Base-by-base conservation (phyloP, 2,888 invertebrate species). In the Leistus spinibarbis region DNA sequence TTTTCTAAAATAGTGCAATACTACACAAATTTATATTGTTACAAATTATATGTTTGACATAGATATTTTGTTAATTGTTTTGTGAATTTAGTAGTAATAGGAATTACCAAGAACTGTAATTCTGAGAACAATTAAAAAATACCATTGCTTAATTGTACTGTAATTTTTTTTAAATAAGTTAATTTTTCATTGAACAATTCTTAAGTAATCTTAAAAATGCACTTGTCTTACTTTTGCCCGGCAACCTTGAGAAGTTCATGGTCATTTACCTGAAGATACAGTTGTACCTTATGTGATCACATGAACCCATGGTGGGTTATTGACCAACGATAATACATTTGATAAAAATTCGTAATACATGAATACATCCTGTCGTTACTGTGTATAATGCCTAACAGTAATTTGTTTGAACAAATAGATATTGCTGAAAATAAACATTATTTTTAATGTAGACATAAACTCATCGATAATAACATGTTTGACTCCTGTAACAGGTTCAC, bases 221-320 rank as follows among this genome's bases (percentile, higher is more conserved):
- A 64, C 27, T 23, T 64, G 23, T 27, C 27, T 22, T 16, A 17
- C 53, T 66, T 65, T 53, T 53, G 24, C 40, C 13, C 54, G 53
- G 22, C 54, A 67, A 73, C 73, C 73, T 73, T 73, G 73, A 40
- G 17, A 54, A 73, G 73, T 73, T 73, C 73, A 73, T 67, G 73
- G 73, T 54, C 73, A 67, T 73, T 73, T 73, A 73, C 73, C 73
- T 72, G 72, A 65, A 71, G 70, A 70, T 72, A 72, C 72, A 64
- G 65, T 64, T 71, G 60, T 67, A 62, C 62, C 67, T 9, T 72
- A 67, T 62, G 73, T 27, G 66, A 73, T 62, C 23, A 27, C 40
- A 56, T 22, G 40, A 22, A 40, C 57, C 22, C 13, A 24, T 27
- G 23, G 16, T 40, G 53, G 73, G 73, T 73, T 73, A 67, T 67